A percentile compares a stretch with the other conserved stretches of the same genome.
phyloP scores from a whole-genome alignment of 2,113 vertebrate species.

The Cettia cetti region DNA sequence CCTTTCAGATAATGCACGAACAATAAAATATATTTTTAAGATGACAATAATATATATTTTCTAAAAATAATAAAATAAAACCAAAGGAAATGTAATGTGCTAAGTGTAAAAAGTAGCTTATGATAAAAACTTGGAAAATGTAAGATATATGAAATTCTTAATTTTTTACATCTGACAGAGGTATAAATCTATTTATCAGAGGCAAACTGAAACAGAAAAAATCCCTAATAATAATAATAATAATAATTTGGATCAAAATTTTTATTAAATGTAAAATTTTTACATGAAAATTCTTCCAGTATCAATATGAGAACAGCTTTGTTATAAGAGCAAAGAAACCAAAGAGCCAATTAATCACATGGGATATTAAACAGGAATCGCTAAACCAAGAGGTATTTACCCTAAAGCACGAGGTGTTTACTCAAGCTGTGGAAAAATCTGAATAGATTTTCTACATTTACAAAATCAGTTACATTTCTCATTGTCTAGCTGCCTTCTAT shows the following conservation, averaged over 20 bases:
- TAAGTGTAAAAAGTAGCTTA: background rate
- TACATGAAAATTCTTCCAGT: background rate
- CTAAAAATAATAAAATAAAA: background rate
- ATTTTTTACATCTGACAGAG: background rate
- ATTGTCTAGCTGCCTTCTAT: background rate
- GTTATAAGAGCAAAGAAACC: background rate
- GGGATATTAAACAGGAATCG: background rate
- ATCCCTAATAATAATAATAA: background rate
- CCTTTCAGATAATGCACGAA: background rate
- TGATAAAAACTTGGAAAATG: background rate
- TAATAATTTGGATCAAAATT: fast-evolving
- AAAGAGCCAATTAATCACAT: background rate
- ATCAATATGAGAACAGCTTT: background rate
- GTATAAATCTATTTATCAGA: background rate
- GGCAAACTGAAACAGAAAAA: background rate
- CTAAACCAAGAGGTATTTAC: background rate
- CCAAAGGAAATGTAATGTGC: fast-evolving
- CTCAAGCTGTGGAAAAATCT: background rate
- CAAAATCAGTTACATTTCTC: background rate
- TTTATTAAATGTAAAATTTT: background rate
- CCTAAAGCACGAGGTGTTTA: background rate
- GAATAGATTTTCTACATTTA: background rate
- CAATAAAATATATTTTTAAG: background rate
- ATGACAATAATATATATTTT: background rate
- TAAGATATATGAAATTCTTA: background rate